Percentiles rank a stretch among this genome's conserved stretches.
phyloP scores from a whole-genome alignment of 2,113 vertebrate genomes.

The Heterotis niloticus region DNA sequence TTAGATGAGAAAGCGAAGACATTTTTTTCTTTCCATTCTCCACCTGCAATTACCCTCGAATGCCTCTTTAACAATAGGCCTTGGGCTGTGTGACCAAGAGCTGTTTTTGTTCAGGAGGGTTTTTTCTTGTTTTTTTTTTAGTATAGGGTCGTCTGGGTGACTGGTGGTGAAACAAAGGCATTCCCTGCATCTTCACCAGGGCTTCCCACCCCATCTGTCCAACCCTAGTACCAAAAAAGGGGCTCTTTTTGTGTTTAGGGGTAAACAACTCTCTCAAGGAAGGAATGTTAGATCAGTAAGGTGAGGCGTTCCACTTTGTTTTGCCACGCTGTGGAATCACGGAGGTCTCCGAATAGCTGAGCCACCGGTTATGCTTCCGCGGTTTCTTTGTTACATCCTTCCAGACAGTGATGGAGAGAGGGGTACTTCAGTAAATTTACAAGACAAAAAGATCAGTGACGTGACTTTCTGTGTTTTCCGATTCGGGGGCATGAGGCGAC shows the following conservation, averaged over 20 bases:
- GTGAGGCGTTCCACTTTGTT: constrained; percentile 24
- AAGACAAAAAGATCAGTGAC: constrained; percentile 37
- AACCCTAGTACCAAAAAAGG: constrained; percentile 10
- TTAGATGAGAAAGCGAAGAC: not conserved
- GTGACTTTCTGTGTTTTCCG: constrained; percentile 27
- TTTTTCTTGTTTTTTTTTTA: constrained; percentile 21
- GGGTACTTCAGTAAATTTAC: constrained; percentile 27
- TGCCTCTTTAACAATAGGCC: constrained; percentile 28
- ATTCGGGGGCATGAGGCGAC: constrained; percentile 30
- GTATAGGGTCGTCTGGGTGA: constrained; percentile 19
- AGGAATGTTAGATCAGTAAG: constrained; percentile 32
- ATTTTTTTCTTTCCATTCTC: constrained; percentile 25
- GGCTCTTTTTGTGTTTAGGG: constrained; percentile 30
- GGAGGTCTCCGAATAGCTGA: constrained; percentile 9
- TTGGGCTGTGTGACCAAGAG: constrained; percentile 16
- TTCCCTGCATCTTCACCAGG: constrained; percentile 30
- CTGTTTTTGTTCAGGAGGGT: constrained; percentile 31
- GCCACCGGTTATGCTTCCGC: constrained; percentile 7
- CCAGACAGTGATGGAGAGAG: constrained; percentile 26
- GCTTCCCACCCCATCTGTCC: constrained; percentile 7
- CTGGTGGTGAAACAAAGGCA: constrained; percentile 24
- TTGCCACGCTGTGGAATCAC: not conserved
- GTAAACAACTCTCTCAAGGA: constrained; percentile 39
- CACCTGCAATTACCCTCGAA: constrained; percentile 37
- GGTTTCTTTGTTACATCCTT: constrained; percentile 25